Conservation (phyloP, 2,888 invertebrate species). For the Hofmannophila pseudospretella region DNA sequence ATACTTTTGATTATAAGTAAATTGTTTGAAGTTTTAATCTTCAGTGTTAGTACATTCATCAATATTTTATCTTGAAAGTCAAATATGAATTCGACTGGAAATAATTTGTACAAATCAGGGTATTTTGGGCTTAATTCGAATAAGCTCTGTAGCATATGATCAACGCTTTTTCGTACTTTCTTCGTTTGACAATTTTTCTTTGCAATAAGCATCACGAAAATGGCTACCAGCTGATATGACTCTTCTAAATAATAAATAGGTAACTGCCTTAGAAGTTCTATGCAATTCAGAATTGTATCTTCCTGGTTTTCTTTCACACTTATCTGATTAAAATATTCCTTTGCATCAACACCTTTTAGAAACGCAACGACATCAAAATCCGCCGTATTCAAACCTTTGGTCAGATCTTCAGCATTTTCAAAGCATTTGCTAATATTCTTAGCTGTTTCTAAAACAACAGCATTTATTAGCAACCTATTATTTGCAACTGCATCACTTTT, state of each 20-base stretch:
- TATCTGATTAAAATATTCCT: slow-evolving; percentile 36
- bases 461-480: slow-evolving; percentile 45
- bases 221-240: slow-evolving; percentile 52
- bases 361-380: slow-evolving; percentile 46
- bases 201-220: slow-evolving; percentile 51
- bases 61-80: slow-evolving; percentile 43
- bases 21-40: slow-evolving; percentile 49
- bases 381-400: slow-evolving; percentile 43
- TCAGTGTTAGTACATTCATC: slow-evolving; percentile 51
- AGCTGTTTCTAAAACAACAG: slow-evolving; percentile 45
- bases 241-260: slow-evolving; percentile 59
- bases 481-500: slow-evolving; percentile 34
- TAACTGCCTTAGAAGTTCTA: slow-evolving; percentile 49
- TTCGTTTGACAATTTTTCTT: slow-evolving; percentile 51
- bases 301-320: slow-evolving; percentile 27
- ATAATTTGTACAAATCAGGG: slow-evolving; percentile 63
- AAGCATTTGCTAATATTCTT: slow-evolving; percentile 48
- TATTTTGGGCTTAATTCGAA: slow-evolving; percentile 57
- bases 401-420: slow-evolving; percentile 41
- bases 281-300: slow-evolving; percentile 31
- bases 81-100: slow-evolving; percentile 52
- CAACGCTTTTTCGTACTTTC: slow-evolving; percentile 46
- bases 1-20: slow-evolving; percentile 45
- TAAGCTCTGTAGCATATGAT: slow-evolving; percentile 45
- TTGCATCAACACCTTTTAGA: slow-evolving; percentile 35